Evolutionary conservation across 2,797 vertebrate genomes (phyloP).

Genomic region (Spinibarbus caldwelli): DNA sequence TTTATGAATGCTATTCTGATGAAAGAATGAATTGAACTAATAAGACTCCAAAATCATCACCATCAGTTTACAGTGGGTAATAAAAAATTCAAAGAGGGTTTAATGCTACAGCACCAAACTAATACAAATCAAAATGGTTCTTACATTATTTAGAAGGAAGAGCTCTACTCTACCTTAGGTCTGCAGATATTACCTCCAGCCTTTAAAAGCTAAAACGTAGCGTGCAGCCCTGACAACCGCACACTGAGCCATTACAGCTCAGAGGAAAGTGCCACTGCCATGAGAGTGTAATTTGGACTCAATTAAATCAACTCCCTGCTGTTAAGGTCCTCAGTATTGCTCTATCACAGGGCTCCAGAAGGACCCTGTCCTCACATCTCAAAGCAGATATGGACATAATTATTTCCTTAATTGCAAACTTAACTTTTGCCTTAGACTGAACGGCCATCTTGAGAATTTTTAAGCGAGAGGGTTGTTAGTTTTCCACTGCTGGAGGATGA

Average conservation of each 20-base stretch:
- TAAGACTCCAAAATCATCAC: not conserved
- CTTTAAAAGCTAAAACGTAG: constrained; percentile 26
- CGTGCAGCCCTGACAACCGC: constrained; percentile 55
- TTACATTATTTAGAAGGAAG: constrained; percentile 47
- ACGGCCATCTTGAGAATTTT: constrained; percentile 44
- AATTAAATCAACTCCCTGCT: constrained; percentile 84
- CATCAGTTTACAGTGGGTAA: constrained; percentile 2
- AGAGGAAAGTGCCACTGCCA: constrained; percentile 80
- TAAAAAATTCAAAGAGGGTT: constrained; percentile 3
- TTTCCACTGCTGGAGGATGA: constrained; percentile 27
- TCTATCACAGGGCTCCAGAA: constrained; percentile 69
- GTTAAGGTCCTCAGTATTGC: constrained; percentile 75
- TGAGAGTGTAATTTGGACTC: constrained; percentile 81
- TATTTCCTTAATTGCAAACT: constrained; percentile 73
- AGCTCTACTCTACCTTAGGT: constrained; percentile 37
- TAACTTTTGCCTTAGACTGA: constrained; percentile 44
- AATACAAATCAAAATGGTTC: constrained; percentile 27
- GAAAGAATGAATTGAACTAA: constrained; percentile 8
- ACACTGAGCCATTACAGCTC: constrained; percentile 68
- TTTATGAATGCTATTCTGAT: constrained; percentile 2
- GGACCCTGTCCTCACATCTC: constrained; percentile 74
- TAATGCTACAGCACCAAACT: constrained; percentile 20
- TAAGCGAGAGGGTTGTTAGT: constrained; percentile 12
- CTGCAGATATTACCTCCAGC: constrained; percentile 45
- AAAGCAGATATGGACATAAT: constrained; percentile 74